Base-by-base conservation (phyloP, 1,140 invertebrate genomes). In the Neodiprion pinetum region DNA sequence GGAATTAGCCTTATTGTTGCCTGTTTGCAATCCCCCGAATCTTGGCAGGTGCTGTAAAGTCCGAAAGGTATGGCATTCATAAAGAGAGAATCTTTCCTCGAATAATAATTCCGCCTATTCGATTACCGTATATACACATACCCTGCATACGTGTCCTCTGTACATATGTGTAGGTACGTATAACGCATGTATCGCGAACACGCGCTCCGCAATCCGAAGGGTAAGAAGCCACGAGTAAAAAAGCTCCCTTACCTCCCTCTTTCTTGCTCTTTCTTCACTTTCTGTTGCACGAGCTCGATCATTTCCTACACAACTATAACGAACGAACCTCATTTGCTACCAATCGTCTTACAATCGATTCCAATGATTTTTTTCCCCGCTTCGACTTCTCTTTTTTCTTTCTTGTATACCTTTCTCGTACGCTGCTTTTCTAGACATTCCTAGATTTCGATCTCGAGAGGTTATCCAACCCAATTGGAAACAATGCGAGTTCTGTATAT, bases 1-100 rank as follows among this genome's bases (percentile, higher is more conserved):
- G 80, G 77, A 84, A 85, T 83, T 78, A 80, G 78, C 76, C 80
- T 85, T 83, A 84, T 84, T 84, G 82, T 85, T 84, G 77, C 75
- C 78, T 78, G 78, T 80, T 83, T 80, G 78, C 77, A 75, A 78
- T 70, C 77, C 77, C 74, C 80, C 79, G 80, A 85, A 83, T 79
- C 80, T 72, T 79, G 79, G 82, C 81, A 84, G 78, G 78, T 83
- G 79, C 80, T 80, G 81, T 85, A 85, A 84, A 83, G 77, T 83
- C 79, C 74, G 76, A 75, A 77, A 80, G 76, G 77, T 74, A 81
- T 76, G 74, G 79, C 74, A 69, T 79, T 78, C 78, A 80, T 79
- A 80, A 81, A 83, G 75, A 76, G 77, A 74, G 81, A 78, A 73
- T 80, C 53, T 61, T 14, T 61, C 53, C 53, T 61, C 53, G 74